These are phyloP conservation scores for Pangasius mekongensis DNA, from an alignment of 2,797 vertebrate species.

Conservation along the genomic window DNA sequence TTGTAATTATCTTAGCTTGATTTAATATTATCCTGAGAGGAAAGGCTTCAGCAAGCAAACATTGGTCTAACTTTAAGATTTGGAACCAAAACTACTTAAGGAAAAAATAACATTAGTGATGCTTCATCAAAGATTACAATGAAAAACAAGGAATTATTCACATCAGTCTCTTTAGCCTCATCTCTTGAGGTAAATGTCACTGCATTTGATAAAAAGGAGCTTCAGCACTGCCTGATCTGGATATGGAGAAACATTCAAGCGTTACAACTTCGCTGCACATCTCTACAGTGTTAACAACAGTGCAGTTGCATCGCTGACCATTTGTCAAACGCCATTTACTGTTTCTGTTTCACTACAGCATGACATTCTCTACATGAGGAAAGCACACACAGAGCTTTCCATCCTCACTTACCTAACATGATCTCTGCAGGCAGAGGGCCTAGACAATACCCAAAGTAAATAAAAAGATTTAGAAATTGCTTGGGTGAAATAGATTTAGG, in stretches of 20 bases:
- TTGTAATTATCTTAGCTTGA: no score
- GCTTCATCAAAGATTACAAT: no score
- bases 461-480: not conserved
- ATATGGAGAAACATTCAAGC: not conserved
- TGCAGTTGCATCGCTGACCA: not conserved
- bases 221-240: not conserved
- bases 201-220: not conserved
- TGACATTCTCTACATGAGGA: no score
- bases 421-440: no score
- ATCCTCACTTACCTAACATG: no score
- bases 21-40: no score
- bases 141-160: no score
- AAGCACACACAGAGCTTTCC: no score
- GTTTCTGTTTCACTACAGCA: not conserved
- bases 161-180: not conserved
- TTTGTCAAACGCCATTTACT: not conserved
- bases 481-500: not conserved
- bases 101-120: no score
- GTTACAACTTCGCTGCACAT: not conserved
- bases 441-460: conserved; percentile 5
- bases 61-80: no score
- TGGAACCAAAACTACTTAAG: no score
- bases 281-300: not conserved
- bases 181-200: not conserved
- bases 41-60: no score